A percentile compares a stretch with the other conserved stretches of the same genome.
phyloP scores from a whole-genome alignment of 2,888 invertebrate genomes.

The Melangyna quadrimaculata region DNA sequence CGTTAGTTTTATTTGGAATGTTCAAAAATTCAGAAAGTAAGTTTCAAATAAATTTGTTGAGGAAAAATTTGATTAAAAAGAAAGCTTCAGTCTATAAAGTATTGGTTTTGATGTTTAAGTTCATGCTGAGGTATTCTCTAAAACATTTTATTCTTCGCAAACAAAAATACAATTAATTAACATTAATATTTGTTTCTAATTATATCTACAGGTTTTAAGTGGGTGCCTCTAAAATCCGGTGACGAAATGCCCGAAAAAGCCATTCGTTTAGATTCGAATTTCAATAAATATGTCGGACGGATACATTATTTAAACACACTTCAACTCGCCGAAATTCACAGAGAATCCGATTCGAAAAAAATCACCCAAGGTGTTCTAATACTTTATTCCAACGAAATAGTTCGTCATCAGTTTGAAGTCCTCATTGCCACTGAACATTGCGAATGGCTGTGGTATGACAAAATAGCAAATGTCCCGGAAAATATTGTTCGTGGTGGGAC shows the following conservation, averaged over 20 bases:
- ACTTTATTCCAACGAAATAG: conserved; percentile 7
- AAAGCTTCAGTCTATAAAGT: no score
- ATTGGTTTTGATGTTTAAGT: no score
- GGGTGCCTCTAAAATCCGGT: background rate
- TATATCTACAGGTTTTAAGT: conserved; percentile 20
- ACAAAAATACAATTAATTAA: background rate
- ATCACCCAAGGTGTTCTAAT: background rate
- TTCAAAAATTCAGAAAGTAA: background rate
- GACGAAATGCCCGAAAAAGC: conserved; percentile 1
- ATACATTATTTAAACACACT: background rate
- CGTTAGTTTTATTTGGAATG: background rate
- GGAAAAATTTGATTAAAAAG: no score
- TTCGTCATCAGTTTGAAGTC: background rate
- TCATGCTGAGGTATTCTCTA: no score
- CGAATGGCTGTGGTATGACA: conserved; percentile 21
- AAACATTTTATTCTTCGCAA: no score
- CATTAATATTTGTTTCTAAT: background rate
- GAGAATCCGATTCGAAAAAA: background rate
- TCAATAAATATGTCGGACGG: conserved; percentile 15
- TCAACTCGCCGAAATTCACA: conserved; percentile 7
- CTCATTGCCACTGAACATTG: background rate
- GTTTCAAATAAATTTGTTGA: no score
- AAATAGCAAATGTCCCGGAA: conserved; percentile 10
- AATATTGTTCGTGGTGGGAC: conserved; percentile 10
- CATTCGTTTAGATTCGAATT: conserved; percentile 9